Conservation (phyloP, 2,113 vertebrate species). For the Cnemophilus loriae region DNA sequence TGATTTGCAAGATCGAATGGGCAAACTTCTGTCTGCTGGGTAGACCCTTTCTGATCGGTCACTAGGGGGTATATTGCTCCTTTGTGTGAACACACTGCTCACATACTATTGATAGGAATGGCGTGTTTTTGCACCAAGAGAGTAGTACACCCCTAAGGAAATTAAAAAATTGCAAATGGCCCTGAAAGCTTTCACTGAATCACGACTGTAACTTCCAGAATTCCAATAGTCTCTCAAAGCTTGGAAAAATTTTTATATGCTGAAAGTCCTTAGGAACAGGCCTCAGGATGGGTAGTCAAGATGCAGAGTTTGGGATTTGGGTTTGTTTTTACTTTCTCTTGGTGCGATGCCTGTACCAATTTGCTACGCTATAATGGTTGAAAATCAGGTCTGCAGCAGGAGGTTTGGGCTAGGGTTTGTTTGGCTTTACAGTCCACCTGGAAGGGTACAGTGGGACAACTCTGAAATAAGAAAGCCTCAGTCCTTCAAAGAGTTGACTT, state of each 20-base stretch:
- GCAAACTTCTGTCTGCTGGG: not conserved
- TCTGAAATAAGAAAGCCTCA: not conserved
- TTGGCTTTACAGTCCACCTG: not conserved
- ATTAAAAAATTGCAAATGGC: not conserved
- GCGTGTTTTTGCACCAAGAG: not conserved
- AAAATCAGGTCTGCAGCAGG: not conserved
- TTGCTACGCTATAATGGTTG: not conserved
- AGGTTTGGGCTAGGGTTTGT: not conserved
- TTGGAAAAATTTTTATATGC: not conserved
- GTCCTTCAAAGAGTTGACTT: not conserved
- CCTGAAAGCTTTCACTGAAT: not conserved
- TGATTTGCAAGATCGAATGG: not conserved
- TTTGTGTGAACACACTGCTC: not conserved
- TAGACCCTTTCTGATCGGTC: not conserved
- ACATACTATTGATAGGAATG: not conserved
- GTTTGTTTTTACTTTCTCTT: rapidly evolving
- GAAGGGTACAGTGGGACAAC: not conserved
- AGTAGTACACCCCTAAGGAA: not conserved
- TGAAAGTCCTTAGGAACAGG: not conserved
- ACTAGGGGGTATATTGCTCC: not conserved
- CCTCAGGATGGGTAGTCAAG: not conserved
- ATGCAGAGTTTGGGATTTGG: not conserved
- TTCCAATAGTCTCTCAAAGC: not conserved
- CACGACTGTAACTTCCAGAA: not conserved
- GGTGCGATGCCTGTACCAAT: not conserved